Conservation (phyloP, 2,888 invertebrate genomes). For the Mantis religiosa region DNA sequence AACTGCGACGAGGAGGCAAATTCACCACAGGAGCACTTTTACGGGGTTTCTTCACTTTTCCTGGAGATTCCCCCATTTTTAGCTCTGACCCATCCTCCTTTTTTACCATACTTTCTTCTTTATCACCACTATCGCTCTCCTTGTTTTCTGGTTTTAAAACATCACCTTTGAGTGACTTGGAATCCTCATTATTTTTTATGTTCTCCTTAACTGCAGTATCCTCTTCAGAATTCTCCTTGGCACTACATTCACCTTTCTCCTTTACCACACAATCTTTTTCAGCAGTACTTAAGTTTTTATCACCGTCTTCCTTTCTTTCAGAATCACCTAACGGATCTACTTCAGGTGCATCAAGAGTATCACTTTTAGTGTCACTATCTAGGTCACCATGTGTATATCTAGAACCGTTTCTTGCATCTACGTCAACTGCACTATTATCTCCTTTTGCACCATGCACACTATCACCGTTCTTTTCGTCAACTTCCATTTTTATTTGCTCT, state of each 20-base stretch:
- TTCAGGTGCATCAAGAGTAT: slow-evolving; percentile 33
- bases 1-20: slow-evolving; percentile 52
- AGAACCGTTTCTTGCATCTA: slow-evolving; percentile 29
- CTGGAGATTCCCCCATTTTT: slow-evolving; percentile 42
- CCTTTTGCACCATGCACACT: slow-evolving; percentile 36
- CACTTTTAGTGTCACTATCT: slow-evolving; percentile 26
- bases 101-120: slow-evolving; percentile 32
- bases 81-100: slow-evolving; percentile 37
- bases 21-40: slow-evolving; percentile 34
- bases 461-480: slow-evolving; percentile 28
- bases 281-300: slow-evolving; percentile 29
- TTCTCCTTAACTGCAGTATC: background rate
- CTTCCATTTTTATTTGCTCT: background rate
- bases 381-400: slow-evolving; percentile 24
- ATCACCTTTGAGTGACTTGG: background rate
- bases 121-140: slow-evolving; percentile 32
- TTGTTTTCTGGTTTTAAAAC: slow-evolving; percentile 30
- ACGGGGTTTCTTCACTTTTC: slow-evolving; percentile 32
- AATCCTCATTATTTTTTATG: slow-evolving; percentile 15
- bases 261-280: slow-evolving; percentile 19
- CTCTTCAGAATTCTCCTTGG: slow-evolving; percentile 31
- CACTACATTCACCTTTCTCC: slow-evolving; percentile 29
- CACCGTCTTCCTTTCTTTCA: background rate
- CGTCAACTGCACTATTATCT: slow-evolving; percentile 35
- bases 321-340: slow-evolving; percentile 12